Evolutionary conservation across 37 sponge, comb jelly and placozoan species (phyloP).

Genomic region (Oscarella lobularis): DNA sequence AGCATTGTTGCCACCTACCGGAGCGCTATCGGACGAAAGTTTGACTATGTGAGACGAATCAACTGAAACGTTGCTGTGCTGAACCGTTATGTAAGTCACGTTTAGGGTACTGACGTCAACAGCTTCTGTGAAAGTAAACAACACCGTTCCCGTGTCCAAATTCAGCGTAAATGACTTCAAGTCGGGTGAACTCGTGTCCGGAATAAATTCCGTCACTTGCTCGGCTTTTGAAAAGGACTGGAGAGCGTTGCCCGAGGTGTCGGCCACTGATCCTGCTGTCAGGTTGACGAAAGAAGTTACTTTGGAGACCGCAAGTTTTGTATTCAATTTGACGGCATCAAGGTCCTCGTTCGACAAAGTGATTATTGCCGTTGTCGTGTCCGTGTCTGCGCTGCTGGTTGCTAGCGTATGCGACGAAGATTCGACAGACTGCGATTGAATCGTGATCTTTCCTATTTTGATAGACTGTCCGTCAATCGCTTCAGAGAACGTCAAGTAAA

Average conservation of each 20-base stretch:
- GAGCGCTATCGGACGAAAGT: neutral
- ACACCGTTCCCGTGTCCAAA: conserved; percentile 43
- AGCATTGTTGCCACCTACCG: neutral
- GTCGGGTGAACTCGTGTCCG: conserved; percentile 37
- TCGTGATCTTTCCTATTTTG: conserved; percentile 18
- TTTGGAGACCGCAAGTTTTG: conserved; percentile 36
- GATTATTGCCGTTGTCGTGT: conserved; percentile 13
- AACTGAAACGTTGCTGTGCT: conserved; percentile 4
- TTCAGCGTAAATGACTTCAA: conserved; percentile 35
- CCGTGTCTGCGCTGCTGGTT: too few relatives aligned
- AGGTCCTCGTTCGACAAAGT: conserved; percentile 35
- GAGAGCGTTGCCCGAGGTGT: conserved; percentile 39
- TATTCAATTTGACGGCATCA: conserved; percentile 48
- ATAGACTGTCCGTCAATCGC: conserved; percentile 40
- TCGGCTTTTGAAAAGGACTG: neutral
- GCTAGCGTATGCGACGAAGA: too few relatives aligned
- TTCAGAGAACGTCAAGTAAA: conserved; percentile 56
- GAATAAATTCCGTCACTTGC: conserved; percentile 26
- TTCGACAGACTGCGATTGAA: conserved; percentile 26
- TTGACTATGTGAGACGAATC: neutral
- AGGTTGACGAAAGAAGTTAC: conserved; percentile 44
- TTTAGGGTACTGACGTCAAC: conserved; percentile 47
- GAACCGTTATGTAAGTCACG: conserved; percentile 4
- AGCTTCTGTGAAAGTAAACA: conserved; percentile 68
- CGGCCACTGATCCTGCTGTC: conserved; percentile 21